Conservation (phyloP, 2,113 vertebrate genomes). For the Phoenicopterus ruber region DNA sequence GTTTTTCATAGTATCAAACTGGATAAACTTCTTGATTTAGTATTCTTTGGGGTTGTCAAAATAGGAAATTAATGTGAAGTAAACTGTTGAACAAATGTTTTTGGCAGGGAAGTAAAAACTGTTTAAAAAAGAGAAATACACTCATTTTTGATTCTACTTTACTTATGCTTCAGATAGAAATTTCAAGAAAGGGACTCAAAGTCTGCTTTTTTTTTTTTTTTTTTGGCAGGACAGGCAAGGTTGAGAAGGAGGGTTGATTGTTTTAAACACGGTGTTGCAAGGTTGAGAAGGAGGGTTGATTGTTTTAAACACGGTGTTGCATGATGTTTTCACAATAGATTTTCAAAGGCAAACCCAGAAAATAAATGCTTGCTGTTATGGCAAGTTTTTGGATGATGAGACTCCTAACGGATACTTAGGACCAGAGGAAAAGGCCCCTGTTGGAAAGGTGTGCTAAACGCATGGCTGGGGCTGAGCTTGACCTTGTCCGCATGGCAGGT, state of each 20-base stretch:
- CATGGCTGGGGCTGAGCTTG: fast-evolving
- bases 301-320: background rate
- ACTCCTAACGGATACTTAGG: background rate
- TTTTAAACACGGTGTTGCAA: background rate
- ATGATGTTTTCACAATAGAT: background rate
- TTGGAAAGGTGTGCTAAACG: background rate
- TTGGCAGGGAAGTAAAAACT: background rate
- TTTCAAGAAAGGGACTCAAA: background rate
- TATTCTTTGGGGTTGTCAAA: background rate
- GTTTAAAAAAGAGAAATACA: background rate
- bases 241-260: background rate
- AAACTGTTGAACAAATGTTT: background rate
- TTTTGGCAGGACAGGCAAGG: background rate
- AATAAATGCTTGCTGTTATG: background rate
- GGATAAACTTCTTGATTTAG: background rate
- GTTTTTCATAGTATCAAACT: background rate
- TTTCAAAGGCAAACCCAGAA: background rate
- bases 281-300: background rate
- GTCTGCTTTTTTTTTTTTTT: background rate
- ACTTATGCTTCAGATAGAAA: background rate
- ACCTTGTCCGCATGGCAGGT: fast-evolving
- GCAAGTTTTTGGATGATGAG: background rate
- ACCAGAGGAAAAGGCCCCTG: background rate
- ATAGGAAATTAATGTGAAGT: background rate
- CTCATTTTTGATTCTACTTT: background rate